Evolutionary conservation across 2,797 vertebrate species (phyloP), one percentile per base, ranked within the genome.

Genomic region (Moxostoma hubbsi): DNA sequence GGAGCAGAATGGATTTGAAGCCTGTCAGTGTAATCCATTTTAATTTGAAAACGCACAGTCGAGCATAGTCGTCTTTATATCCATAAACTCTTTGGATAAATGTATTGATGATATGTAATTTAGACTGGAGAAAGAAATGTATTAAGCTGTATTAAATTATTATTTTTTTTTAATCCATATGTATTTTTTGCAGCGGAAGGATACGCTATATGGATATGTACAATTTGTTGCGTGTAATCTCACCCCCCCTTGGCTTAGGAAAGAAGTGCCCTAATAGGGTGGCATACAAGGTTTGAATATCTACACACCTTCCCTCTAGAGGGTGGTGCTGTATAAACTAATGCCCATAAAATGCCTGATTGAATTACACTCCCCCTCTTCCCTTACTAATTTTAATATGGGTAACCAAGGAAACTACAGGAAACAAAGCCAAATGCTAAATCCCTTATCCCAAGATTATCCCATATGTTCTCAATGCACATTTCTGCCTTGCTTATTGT

Each of bases 121-220:
- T 9, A 57, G n/a, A 43, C 54, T 68, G 8, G 13, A 5, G 54
- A 65, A 15, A 47, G 9, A 43, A 59, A 36, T 75, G n/a, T 73
- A n/a, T 66, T 5, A 57, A 70, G 61, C 10, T 75, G 9, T 24
- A 5, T 12, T 9, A 3, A 15, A 62, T 5, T 70, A 18, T 59
- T n/a, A n/a, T 77, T 61, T 94, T 85, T 4, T 90, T 82, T 89
- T 94, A 91, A 93, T 86, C 82, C 84, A 10, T 89, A 71, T 93
- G 67, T 81, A 90, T 96, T 91, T 94, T 93, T 93, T 97, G 91
- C 96, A 97, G 96, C 82, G 96, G 95, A 93, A 94, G 95, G 90
- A 96, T 98, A 89, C 95, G 94, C 93, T 99, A 96, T 96, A 95
- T 95, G 96, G 96, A 98, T 92, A 96, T 98, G 96, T 98, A 97